A percentile compares a stretch with the other conserved stretches of the same genome.
Conservation (phyloP, 1,140 invertebrate genomes). For the Ceratina calcarata region DNA sequence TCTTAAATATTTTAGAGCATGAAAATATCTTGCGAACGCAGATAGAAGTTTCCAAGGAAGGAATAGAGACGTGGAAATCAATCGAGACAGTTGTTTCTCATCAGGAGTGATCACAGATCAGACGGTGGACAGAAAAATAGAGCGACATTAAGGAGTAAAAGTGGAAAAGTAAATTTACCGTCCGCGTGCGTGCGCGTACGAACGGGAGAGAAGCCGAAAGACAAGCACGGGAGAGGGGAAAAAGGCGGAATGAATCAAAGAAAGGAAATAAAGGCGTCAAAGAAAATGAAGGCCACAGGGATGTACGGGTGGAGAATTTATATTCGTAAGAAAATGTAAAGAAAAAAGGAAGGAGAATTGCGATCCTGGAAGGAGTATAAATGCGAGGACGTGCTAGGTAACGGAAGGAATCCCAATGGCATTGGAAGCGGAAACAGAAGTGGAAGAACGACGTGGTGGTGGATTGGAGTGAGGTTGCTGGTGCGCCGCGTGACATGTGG, state of each 20-base stretch:
- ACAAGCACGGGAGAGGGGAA: not conserved
- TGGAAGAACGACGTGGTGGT: constrained; percentile 12
- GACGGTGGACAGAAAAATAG: constrained; percentile 31
- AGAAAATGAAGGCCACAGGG: constrained; percentile 6
- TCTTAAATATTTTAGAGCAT: not conserved
- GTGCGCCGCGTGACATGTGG: constrained; percentile 52
- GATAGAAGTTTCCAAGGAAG: too few relatives aligned
- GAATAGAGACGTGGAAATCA: constrained; percentile 10
- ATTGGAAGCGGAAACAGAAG: constrained; percentile 47
- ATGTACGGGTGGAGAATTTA: constrained; percentile 31
- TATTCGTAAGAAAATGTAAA: constrained; percentile 39
- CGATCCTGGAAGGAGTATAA: constrained; percentile 39
- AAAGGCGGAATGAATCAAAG: not conserved
- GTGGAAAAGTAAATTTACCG: constrained; percentile 18
- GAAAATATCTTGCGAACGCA: not conserved
- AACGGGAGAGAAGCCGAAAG: not conserved
- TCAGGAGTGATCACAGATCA: constrained; percentile 57
- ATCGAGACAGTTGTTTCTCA: constrained; percentile 49
- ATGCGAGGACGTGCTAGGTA: constrained; percentile 51
- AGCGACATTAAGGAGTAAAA: not conserved
- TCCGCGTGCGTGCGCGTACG: not conserved
- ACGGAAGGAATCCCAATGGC: constrained; percentile 54
- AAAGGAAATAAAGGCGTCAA: constrained; percentile 9
- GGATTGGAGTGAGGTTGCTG: constrained; percentile 32
- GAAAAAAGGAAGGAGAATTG: constrained; percentile 24